phyloP scores from a whole-genome alignment of 2,113 vertebrate genomes.

The Atherinomorus stipes region DNA sequence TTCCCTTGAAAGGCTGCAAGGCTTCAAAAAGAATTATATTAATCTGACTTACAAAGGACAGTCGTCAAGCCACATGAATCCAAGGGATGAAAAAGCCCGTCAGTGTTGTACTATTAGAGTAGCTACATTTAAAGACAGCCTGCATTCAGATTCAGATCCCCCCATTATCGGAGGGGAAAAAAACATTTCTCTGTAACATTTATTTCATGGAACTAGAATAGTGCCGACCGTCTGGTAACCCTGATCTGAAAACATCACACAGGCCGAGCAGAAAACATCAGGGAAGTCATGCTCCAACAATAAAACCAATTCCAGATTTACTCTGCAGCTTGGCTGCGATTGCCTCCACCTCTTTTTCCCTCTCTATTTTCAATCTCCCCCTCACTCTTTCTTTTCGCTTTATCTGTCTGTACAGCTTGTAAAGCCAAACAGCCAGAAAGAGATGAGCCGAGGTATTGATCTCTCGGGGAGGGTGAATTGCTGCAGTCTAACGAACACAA shows the following conservation, averaged over 20 bases:
- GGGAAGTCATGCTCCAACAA: conserved; percentile 60
- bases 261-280: conserved; percentile 45
- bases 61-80: not conserved
- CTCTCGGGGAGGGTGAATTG: conserved; percentile 47
- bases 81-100: not conserved
- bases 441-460: conserved; percentile 79
- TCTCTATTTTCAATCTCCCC: conserved; percentile 49
- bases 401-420: conserved; percentile 79
- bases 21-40: conserved; percentile 18
- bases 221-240: conserved; percentile 23
- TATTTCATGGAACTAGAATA: conserved; percentile 21
- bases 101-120: not conserved
- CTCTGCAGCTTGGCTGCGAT: conserved; percentile 55
- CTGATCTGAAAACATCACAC: conserved; percentile 48
- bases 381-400: conserved; percentile 60
- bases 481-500: conserved; percentile 74
- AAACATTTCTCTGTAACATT: conserved; percentile 7
- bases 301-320: conserved; percentile 73
- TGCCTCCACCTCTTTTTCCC: conserved; percentile 44
- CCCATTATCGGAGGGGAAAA: not conserved
- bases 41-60: conserved; percentile 28
- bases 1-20: conserved; percentile 29
- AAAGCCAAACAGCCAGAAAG: conserved; percentile 67
- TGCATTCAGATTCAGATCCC: not conserved
- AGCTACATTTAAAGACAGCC: not conserved